A percentile compares a stretch with the other conserved stretches of the same genome.
Conservation (phyloP, 2,113 vertebrate genomes). For the Ploceus nigricollis region DNA sequence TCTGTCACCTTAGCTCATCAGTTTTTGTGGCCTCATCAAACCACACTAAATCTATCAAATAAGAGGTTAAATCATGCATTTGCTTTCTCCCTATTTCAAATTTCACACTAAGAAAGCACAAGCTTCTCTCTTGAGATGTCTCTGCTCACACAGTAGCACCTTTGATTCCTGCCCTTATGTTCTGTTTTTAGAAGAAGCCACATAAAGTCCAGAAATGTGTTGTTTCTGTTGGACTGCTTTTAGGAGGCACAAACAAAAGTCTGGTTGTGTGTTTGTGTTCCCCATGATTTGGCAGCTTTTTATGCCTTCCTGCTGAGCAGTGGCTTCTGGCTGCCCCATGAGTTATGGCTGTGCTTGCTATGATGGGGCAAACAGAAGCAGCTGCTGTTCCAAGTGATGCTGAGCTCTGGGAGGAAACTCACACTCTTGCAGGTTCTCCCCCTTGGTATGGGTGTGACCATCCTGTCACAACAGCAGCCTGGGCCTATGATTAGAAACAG, state of each 20-base stretch:
- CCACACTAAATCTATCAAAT: neutral
- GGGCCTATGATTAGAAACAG: neutral
- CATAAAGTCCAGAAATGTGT: neutral
- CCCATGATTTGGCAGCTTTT: constrained; percentile 7
- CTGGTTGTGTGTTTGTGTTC: constrained; percentile 23
- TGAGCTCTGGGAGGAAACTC: neutral
- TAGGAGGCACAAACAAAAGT: constrained; percentile 11
- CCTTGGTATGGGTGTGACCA: neutral
- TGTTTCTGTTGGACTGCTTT: constrained; percentile 50
- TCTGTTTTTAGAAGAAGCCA: constrained; percentile 41
- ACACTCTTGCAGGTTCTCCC: neutral
- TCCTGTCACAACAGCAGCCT: neutral
- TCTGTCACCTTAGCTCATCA: neutral
- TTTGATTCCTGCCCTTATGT: constrained; percentile 27
- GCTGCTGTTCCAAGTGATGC: neutral
- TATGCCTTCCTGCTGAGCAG: neutral
- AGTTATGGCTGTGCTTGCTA: neutral
- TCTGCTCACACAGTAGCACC: constrained; percentile 33
- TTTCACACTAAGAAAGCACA: neutral
- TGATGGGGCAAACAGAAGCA: neutral
- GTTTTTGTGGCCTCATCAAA: neutral
- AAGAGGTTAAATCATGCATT: neutral
- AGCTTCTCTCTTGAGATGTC: neutral
- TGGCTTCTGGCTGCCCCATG: neutral
- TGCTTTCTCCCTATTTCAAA: neutral